A percentile compares a stretch with the other conserved stretches of the same genome.
Conservation (phyloP, 2,113 vertebrate genomes). For the Vombatus ursinus region DNA sequence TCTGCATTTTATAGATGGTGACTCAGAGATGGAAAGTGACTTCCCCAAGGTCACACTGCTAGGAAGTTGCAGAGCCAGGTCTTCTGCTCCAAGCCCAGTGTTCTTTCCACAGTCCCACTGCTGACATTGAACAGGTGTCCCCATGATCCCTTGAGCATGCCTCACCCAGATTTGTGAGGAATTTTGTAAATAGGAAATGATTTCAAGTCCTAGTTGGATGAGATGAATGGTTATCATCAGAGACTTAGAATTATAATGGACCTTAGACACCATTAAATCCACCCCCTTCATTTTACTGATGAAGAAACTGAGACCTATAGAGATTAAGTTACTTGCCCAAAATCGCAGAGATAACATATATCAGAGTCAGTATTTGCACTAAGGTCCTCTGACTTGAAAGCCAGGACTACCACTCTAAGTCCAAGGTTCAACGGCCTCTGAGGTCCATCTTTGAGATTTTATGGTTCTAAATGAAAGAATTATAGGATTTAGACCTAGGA, state of each 20-base stretch:
- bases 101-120: no score
- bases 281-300: not conserved
- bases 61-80: no score
- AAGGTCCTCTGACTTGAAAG: not conserved
- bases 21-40: not conserved
- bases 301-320: not conserved
- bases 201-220: not conserved
- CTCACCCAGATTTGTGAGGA: not conserved
- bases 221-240: not conserved
- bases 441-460: not conserved
- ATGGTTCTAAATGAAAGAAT: not conserved
- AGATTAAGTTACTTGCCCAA: not conserved
- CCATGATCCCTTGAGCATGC: no score
- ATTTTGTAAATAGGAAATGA: not conserved
- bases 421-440: not conserved
- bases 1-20: not conserved
- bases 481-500: not conserved
- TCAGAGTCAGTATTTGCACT: not conserved
- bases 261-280: not conserved
- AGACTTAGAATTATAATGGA: not conserved
- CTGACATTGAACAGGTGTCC: no score
- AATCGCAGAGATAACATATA: not conserved
- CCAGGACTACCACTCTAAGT: not conserved
- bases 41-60: not conserved
- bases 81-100: no score